These are phyloP conservation scores for Rattus rattus DNA, from an alignment of 2,113 vertebrate genomes.

Conservation along the genomic window DNA sequence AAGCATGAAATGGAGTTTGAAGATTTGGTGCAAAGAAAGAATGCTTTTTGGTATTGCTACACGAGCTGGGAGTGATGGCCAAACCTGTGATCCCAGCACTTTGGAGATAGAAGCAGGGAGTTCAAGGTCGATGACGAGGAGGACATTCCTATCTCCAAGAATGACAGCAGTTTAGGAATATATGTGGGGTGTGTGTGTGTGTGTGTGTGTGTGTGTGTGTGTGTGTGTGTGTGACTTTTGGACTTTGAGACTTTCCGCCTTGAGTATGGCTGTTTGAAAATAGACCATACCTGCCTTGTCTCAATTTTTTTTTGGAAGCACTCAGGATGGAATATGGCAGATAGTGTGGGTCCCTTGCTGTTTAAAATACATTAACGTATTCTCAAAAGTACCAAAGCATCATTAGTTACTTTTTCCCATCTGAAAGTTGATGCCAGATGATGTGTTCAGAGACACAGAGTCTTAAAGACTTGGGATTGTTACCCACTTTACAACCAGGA, in stretches of 20 bases:
- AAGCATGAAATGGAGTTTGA: not conserved
- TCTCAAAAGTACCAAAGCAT: not conserved
- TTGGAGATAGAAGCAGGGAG: not conserved
- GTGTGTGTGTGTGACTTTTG: not conserved
- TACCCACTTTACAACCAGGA: too few relatives aligned
- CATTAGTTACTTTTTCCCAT: not conserved
- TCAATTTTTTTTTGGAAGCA: not conserved
- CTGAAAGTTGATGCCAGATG: not conserved
- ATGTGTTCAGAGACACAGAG: not conserved
- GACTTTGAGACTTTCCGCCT: not conserved
- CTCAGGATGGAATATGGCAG: not conserved
- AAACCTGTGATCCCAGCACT: not conserved
- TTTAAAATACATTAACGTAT: not conserved
- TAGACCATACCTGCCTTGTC: not conserved
- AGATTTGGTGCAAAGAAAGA: not conserved
- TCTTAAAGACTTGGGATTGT: not conserved
- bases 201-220: too few relatives aligned
- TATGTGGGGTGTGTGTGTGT: too few relatives aligned
- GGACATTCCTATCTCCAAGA: too few relatives aligned
- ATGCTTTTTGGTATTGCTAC: not conserved
- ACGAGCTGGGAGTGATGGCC: not conserved
- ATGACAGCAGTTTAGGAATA: too few relatives aligned
- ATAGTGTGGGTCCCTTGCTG: not conserved
- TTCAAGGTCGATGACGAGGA: not conserved
- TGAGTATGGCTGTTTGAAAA: not conserved